Evolutionary conservation across 2,113 vertebrate genomes (phyloP).

Genomic region (Cichladusa arquata): DNA sequence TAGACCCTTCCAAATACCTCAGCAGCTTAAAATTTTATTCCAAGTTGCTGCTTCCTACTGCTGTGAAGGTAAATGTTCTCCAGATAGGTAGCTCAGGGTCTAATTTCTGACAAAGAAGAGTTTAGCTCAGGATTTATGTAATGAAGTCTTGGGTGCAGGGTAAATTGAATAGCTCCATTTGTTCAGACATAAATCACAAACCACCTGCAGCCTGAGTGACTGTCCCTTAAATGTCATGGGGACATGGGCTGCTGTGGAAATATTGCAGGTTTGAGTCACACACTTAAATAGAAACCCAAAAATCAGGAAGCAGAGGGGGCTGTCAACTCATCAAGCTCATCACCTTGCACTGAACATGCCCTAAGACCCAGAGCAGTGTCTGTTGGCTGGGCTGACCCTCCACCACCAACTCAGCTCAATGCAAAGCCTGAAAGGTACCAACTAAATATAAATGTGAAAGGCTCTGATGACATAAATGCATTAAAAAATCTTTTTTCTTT

Average conservation of each 20-base stretch:
- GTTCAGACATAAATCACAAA: conserved; percentile 34
- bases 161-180: conserved; percentile 34
- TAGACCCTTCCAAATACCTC: not conserved
- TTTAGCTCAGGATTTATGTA: conserved; percentile 44
- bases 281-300: not conserved
- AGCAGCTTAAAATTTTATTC: not conserved
- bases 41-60: not conserved
- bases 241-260: conserved; percentile 4
- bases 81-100: not conserved
- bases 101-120: conserved; percentile 23
- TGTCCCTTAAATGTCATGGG: conserved; percentile 35
- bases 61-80: not conserved
- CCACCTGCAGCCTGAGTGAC: conserved; percentile 26
- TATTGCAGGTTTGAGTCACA: conserved; percentile 3
- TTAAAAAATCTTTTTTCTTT: not conserved
- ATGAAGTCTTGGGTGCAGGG: not conserved
- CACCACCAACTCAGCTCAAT: not conserved
- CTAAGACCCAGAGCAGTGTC: not conserved
- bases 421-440: not conserved
- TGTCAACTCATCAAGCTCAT: not conserved
- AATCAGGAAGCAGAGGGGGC: not conserved
- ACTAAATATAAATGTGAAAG: not conserved
- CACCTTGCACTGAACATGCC: not conserved
- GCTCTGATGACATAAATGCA: not conserved
- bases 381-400: not conserved